Conservation (phyloP, 2,113 vertebrate genomes). For the Corythaixoides concolor region DNA sequence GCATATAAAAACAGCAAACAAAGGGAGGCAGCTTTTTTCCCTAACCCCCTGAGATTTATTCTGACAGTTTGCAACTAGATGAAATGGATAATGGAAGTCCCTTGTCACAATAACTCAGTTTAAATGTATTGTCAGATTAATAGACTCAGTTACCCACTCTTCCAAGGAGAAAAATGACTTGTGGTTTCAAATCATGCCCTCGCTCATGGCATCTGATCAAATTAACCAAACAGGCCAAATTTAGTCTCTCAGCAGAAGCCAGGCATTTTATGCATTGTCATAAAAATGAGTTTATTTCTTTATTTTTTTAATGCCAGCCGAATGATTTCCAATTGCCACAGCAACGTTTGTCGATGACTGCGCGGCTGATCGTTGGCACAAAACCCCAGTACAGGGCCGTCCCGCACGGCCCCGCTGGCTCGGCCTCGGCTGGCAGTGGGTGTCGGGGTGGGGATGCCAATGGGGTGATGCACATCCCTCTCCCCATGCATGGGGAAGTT, state of each 20-base stretch:
- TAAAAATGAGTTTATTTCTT: neutral
- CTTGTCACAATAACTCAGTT: conserved; percentile 68
- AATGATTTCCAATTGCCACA: neutral
- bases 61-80: conserved; percentile 64
- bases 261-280: neutral
- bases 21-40: conserved; percentile 42
- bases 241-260: neutral
- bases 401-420: neutral
- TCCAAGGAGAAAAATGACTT: conserved; percentile 29
- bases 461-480: rapidly evolving
- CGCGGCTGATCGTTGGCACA: rapidly evolving
- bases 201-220: neutral
- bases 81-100: conserved; percentile 65
- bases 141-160: conserved; percentile 55
- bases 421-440: rapidly evolving
- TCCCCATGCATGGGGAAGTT: rapidly evolving
- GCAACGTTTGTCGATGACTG: neutral
- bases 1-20: conserved; percentile 58
- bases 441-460: neutral
- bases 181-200: conserved; percentile 25
- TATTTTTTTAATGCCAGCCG: neutral
- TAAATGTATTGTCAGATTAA: conserved; percentile 64
- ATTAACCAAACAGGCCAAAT: neutral
- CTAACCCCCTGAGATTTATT: conserved; percentile 53
- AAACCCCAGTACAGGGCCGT: rapidly evolving